Percentiles rank a stretch among this genome's conserved stretches.
These are phyloP conservation scores for Cardiocondyla obscurior DNA, from an alignment of 1,140 invertebrate genomes.

Conservation along the genomic window DNA sequence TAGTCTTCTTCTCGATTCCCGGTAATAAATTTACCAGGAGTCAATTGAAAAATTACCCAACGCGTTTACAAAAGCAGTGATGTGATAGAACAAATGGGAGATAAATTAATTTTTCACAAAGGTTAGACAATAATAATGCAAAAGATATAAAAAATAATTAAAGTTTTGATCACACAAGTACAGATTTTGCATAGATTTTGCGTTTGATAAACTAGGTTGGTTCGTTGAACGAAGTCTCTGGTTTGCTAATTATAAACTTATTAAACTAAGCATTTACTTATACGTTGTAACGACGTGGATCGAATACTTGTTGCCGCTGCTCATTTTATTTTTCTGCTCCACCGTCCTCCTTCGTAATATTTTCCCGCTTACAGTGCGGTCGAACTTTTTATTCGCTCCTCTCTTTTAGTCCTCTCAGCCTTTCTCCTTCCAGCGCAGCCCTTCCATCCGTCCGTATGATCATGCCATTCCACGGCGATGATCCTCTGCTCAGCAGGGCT, in stretches of 20 bases:
- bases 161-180: neutral
- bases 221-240: conserved; percentile 6
- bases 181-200: neutral
- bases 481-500: conserved; percentile 74
- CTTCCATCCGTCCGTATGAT: conserved; percentile 71
- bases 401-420: conserved; percentile 49
- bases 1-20: neutral
- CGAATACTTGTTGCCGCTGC: conserved; percentile 75
- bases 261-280: conserved; percentile 69
- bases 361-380: conserved; percentile 45
- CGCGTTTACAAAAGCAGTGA: neutral
- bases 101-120: neutral
- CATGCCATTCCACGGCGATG: conserved; percentile 77
- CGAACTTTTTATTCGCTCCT: conserved; percentile 58
- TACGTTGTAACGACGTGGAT: conserved; percentile 70
- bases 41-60: neutral
- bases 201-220: neutral
- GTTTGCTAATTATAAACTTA: too few relatives aligned
- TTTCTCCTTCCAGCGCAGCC: conserved; percentile 51
- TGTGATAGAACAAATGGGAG: neutral
- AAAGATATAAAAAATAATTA: neutral
- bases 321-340: conserved; percentile 35
- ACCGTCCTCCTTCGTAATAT: conserved; percentile 35
- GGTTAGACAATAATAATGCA: neutral
- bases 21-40: neutral